Conservation (phyloP, 2,113 vertebrate genomes). For the Coregonus clupeaformis region DNA sequence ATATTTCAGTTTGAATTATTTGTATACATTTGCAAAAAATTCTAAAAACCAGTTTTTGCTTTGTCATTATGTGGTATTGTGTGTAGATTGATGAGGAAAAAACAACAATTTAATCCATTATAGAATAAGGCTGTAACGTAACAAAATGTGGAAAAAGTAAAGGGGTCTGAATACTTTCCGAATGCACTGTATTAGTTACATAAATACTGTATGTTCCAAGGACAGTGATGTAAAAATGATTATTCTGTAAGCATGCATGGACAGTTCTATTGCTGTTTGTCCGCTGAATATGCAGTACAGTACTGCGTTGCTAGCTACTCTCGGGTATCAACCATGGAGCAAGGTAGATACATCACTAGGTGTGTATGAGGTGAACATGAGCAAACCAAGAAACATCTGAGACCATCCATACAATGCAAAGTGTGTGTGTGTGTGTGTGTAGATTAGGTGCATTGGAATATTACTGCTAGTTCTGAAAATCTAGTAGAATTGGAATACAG, state of each 20-base stretch:
- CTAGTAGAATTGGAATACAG: neutral
- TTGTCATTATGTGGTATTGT: no score
- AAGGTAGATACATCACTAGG: constrained; percentile 62
- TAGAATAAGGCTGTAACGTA: no score
- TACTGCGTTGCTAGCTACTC: constrained; percentile 61
- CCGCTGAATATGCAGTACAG: constrained; percentile 7
- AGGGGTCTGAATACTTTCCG: neutral
- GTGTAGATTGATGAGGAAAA: no score
- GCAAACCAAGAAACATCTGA: constrained; percentile 67
- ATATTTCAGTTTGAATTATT: no score
- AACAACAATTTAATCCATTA: no score
- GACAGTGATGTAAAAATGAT: neutral
- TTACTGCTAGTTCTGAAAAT: neutral
- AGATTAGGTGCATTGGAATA: neutral
- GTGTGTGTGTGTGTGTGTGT: constrained; percentile 2
- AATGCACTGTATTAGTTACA: neutral
- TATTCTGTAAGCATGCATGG: constrained; percentile 44
- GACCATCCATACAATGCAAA: constrained; percentile 45
- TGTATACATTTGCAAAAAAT: no score
- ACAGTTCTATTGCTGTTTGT: neutral
- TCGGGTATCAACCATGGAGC: constrained; percentile 56
- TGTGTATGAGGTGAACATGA: constrained; percentile 68
- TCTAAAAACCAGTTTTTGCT: no score
- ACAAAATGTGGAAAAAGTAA: no score
- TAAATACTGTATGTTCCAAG: constrained; percentile 51